phyloP scores from a whole-genome alignment of 2,113 vertebrate genomes.

The Chloropsis cyanopogon region DNA sequence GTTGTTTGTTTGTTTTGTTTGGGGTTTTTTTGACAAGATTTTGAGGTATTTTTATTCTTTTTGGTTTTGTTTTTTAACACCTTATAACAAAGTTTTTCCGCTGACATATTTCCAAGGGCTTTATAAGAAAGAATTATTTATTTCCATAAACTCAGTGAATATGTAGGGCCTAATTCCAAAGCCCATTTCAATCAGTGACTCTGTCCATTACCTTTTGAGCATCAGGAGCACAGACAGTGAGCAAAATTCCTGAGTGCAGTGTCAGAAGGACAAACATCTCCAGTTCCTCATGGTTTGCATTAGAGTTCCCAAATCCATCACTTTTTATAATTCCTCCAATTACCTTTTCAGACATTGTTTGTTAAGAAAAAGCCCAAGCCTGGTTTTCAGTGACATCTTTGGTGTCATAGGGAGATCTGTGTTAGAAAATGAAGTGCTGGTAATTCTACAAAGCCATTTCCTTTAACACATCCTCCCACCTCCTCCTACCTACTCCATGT shows the following conservation, averaged over 20 bases:
- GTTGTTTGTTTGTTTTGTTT: neutral
- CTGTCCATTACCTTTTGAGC: neutral
- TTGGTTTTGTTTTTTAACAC: neutral
- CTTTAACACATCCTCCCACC: constrained; percentile 33
- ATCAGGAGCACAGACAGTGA: neutral
- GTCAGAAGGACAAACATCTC: neutral
- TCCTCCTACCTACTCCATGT: constrained; percentile 26
- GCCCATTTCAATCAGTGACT: neutral
- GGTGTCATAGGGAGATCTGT: neutral
- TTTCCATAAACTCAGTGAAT: neutral
- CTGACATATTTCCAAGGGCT: neutral
- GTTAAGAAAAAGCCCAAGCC: neutral
- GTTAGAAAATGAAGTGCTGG: constrained; percentile 2
- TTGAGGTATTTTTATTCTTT: neutral
- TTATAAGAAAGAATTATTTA: neutral
- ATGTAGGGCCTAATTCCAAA: neutral
- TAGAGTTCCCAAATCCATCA: neutral
- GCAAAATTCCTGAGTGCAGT: neutral
- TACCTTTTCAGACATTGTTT: neutral
- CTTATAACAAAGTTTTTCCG: neutral
- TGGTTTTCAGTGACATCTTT: neutral
- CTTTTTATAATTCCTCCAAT: neutral
- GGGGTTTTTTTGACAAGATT: fast-evolving
- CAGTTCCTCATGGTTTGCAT: neutral
- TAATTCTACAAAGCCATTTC: constrained; percentile 46